phyloP scores from a whole-genome alignment of 2,797 vertebrate genomes.

The Pteronotus mesoamericanus region DNA sequence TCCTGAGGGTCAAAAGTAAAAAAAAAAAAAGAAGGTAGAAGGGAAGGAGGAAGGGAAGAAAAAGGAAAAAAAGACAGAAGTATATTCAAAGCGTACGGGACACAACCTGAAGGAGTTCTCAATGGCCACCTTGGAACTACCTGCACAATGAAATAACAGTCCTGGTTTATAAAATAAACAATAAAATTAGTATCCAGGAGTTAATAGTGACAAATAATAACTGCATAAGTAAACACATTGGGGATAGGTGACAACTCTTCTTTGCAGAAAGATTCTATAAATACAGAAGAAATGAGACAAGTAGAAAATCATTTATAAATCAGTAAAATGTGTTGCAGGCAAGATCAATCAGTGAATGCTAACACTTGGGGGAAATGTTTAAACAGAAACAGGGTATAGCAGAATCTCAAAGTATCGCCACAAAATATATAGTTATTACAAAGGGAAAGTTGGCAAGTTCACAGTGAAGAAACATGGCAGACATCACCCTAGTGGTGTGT shows the following conservation, averaged over 20 bases:
- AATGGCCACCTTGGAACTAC: not conserved
- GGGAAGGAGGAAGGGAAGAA: too few species aligned
- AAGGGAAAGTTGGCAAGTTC: not conserved
- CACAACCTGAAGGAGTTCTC: not conserved
- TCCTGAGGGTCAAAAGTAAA: not conserved
- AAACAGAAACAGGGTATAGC: not conserved
- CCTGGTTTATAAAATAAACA: not conserved
- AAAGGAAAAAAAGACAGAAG: not conserved
- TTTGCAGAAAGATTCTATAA: not conserved
- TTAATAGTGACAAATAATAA: not conserved
- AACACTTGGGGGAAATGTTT: not conserved
- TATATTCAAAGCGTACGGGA: not conserved
- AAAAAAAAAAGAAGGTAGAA: not conserved
- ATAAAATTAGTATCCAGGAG: not conserved
- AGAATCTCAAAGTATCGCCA: not conserved
- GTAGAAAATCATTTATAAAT: not conserved
- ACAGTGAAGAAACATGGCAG: not conserved
- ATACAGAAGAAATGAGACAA: slow-evolving; percentile 18
- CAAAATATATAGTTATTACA: not conserved
- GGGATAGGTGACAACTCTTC: not conserved
- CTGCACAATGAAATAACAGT: not conserved
- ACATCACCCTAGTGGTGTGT: not conserved
- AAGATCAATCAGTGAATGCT: not conserved
- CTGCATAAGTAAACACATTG: not conserved
- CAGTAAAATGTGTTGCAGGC: not conserved